phyloP scores from a whole-genome alignment of 2,888 invertebrate genomes.

The Chouioia cunea region DNA sequence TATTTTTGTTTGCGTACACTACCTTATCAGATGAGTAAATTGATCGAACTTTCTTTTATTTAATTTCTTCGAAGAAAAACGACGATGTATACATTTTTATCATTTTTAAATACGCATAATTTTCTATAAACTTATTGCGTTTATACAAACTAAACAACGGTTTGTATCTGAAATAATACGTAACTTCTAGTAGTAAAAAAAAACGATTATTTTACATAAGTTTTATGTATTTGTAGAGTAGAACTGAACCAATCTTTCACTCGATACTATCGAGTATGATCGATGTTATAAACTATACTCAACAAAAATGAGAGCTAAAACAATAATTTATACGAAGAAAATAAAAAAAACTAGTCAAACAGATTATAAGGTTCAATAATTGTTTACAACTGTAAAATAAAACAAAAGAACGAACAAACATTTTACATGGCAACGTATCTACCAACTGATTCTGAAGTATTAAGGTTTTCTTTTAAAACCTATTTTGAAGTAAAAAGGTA shows the following conservation, averaged over 20 bases:
- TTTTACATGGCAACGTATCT: constrained; percentile 21
- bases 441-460: constrained; percentile 22
- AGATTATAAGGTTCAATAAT: constrained; percentile 26
- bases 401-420: constrained; percentile 31
- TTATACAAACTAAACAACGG: no score
- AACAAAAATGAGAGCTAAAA: constrained; percentile 7
- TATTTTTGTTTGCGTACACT: no score
- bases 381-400: constrained; percentile 39
- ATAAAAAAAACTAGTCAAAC: constrained; percentile 33
- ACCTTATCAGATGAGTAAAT: no score
- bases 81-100: no score
- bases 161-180: no score
- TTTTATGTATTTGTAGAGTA: not conserved
- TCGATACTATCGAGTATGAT: constrained; percentile 30
- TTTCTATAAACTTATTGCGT: no score
- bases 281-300: constrained; percentile 15
- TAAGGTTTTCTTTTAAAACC: constrained; percentile 26
- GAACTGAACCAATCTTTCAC: not conserved
- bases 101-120: no score
- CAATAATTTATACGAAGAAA: constrained; percentile 22
- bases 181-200: no score
- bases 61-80: no score
- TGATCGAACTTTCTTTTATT: no score
- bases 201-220: no score
- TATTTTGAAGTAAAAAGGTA: constrained; percentile 17